phyloP scores from a whole-genome alignment of 1,140 invertebrate species.

The Pinna nobilis region DNA sequence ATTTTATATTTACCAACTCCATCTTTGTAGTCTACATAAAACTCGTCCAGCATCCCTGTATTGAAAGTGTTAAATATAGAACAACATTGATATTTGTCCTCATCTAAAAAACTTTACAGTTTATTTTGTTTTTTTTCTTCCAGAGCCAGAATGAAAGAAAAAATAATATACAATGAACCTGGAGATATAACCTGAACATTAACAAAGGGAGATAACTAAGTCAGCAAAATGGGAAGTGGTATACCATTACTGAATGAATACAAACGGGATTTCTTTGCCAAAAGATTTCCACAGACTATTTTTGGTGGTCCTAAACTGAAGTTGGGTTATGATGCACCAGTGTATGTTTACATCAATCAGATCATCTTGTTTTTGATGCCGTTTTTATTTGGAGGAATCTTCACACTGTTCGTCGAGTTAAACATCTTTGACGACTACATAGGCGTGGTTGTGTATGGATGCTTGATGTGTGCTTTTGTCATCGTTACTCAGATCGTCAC shows the following conservation, averaged over 20 bases:
- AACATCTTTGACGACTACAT: constrained; percentile 55
- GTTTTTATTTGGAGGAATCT: constrained; percentile 66
- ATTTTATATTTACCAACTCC: too few species aligned
- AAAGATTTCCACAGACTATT: constrained; percentile 74
- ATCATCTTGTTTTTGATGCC: constrained; percentile 66
- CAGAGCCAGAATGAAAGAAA: neutral
- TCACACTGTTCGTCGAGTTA: constrained; percentile 67
- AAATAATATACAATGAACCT: neutral
- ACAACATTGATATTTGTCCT: too few species aligned
- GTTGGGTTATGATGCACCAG: constrained; percentile 66
- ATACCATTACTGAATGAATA: constrained; percentile 76
- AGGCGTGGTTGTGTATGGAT: constrained; percentile 63
- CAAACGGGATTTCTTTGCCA: constrained; percentile 74
- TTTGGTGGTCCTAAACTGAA: constrained; percentile 73
- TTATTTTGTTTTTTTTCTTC: neutral
- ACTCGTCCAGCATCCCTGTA: too few species aligned
- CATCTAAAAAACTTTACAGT: too few species aligned
- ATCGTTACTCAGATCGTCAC: constrained; percentile 61
- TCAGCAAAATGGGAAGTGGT: constrained; percentile 64
- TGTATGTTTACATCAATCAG: constrained; percentile 72
- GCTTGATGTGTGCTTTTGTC: constrained; percentile 63
- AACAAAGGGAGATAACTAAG: too few species aligned
- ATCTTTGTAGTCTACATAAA: too few species aligned
- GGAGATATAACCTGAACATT: neutral
- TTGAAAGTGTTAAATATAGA: too few species aligned